Conservation (phyloP, 1,140 invertebrate genomes). For the Euura lappo region DNA sequence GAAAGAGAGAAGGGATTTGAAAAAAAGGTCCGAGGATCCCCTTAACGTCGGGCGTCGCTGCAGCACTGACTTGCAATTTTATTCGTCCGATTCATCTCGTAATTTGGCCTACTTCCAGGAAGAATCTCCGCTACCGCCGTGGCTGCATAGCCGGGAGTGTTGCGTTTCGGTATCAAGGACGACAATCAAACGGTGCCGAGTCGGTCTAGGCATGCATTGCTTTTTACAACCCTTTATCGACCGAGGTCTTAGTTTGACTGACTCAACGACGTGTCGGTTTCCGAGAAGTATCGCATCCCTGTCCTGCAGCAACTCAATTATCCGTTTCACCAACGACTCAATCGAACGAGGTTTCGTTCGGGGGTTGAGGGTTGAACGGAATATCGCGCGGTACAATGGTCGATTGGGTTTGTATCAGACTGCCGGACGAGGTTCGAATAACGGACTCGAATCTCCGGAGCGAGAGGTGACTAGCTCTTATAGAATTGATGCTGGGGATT, state of each 20-base stretch:
- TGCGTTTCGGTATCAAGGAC: background rate
- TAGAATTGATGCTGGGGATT: background rate
- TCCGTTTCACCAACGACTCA: slow-evolving; percentile 6
- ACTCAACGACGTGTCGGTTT: background rate
- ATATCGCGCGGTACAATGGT: too few species aligned
- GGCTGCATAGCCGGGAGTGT: background rate
- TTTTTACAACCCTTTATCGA: background rate
- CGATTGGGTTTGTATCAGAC: background rate
- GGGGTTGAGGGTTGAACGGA: background rate
- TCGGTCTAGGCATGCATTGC: background rate
- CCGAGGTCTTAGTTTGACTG: background rate
- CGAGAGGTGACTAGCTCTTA: too few species aligned
- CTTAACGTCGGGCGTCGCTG: background rate
- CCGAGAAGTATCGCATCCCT: background rate
- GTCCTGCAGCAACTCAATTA: background rate
- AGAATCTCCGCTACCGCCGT: background rate
- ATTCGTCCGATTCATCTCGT: slow-evolving; percentile 9
- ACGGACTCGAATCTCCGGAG: too few species aligned
- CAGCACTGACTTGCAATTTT: slow-evolving; percentile 13
- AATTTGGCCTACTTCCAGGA: slow-evolving; percentile 11
- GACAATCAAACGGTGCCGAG: background rate
- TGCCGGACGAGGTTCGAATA: too few species aligned
- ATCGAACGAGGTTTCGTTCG: background rate
- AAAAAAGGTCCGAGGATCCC: background rate
- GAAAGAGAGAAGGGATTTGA: too few species aligned